Conservation (phyloP, 1,140 invertebrate genomes). For the Coelopa frigida region DNA sequence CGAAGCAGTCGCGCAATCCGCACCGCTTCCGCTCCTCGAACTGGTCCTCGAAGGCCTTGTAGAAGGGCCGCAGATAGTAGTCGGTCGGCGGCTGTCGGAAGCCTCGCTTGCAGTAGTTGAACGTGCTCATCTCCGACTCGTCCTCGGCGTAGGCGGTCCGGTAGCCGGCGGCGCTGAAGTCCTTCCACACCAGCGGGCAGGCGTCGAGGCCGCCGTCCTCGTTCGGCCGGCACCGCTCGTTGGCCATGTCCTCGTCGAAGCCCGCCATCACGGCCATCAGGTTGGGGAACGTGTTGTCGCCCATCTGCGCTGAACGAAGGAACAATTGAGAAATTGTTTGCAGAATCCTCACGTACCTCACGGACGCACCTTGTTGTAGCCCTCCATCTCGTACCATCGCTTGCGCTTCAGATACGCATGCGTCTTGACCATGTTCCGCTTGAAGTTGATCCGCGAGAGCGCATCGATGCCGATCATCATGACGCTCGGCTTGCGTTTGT, state of each 20-base stretch:
- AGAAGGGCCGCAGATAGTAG: slow-evolving; percentile 68
- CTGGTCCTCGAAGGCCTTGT: slow-evolving; percentile 52
- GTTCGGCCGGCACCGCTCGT: slow-evolving; percentile 46
- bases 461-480: slow-evolving; percentile 30
- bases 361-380: slow-evolving; percentile 27
- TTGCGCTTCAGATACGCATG: slow-evolving; percentile 17
- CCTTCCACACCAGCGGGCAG: slow-evolving; percentile 72
- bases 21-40: slow-evolving; percentile 42
- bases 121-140: slow-evolving; percentile 58
- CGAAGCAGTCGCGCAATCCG: slow-evolving; percentile 45
- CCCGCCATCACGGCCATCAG: slow-evolving; percentile 66
- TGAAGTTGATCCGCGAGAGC: slow-evolving; percentile 40
- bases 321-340: background rate
- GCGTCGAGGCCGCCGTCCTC: slow-evolving; percentile 45
- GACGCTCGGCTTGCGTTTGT: slow-evolving; percentile 1
- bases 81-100: slow-evolving; percentile 69
- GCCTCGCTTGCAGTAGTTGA: slow-evolving; percentile 68
- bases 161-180: slow-evolving; percentile 59
- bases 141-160: slow-evolving; percentile 73
- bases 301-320: slow-evolving; percentile 44
- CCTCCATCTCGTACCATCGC: slow-evolving; percentile 26
- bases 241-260: slow-evolving; percentile 45
- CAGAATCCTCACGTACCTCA: background rate
- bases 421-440: slow-evolving; percentile 25
- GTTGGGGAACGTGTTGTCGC: slow-evolving; percentile 73